phyloP scores from a whole-genome alignment of 2,797 vertebrate genomes.

The Corythornis leucogaster region DNA sequence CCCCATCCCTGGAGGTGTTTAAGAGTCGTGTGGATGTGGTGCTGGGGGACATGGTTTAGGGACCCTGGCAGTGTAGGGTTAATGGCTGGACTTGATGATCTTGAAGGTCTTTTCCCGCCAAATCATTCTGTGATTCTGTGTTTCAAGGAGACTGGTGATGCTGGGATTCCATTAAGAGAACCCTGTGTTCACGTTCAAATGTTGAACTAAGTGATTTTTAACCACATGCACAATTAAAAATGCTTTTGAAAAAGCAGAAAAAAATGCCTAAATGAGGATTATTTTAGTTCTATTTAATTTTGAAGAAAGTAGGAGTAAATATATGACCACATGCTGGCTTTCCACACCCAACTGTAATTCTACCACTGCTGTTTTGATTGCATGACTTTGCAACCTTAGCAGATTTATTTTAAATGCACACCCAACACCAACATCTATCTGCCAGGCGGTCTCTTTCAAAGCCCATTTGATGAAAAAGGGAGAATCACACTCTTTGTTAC shows the following conservation, averaged over 20 bases:
- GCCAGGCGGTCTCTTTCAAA: background rate
- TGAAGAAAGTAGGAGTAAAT: background rate
- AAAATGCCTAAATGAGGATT: background rate
- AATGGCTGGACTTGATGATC: too few species aligned
- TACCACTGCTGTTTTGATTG: background rate
- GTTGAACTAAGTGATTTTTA: background rate
- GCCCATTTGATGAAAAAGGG: background rate
- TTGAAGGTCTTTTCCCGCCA: too few species aligned
- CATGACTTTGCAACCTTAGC: background rate
- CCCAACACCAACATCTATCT: background rate
- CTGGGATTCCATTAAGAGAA: background rate
- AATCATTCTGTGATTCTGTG: too few species aligned
- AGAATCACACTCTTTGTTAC: background rate
- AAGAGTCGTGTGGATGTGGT: too few species aligned
- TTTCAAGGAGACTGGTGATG: background rate
- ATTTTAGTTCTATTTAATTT: background rate
- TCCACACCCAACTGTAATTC: background rate
- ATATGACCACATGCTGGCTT: accelerated
- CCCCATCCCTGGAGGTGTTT: too few species aligned
- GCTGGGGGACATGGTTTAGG: too few species aligned
- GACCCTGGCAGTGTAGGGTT: too few species aligned
- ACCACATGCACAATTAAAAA: background rate
- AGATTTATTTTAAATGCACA: background rate
- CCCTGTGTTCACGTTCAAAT: accelerated
- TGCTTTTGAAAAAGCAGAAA: background rate